phyloP scores from a whole-genome alignment of 1,140 invertebrate genomes.

The Brachionus paranguensis region DNA sequence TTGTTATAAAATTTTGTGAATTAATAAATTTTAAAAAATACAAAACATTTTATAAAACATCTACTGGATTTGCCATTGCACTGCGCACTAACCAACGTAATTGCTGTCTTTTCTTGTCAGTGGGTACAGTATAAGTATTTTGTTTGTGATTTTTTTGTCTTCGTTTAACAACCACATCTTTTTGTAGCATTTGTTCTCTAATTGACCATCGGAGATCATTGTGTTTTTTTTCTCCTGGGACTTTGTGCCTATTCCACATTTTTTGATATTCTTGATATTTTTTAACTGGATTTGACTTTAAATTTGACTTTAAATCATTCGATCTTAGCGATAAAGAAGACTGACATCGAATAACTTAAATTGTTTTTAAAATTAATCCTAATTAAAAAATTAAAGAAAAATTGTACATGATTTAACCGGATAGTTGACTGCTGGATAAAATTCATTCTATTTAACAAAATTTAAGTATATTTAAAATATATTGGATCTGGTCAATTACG shows the following conservation, averaged over 20 bases:
- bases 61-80: slow-evolving; percentile 30
- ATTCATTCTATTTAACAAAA: neutral
- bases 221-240: slow-evolving; percentile 51
- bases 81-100: slow-evolving; percentile 50
- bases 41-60: slow-evolving; percentile 17
- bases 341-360: slow-evolving; percentile 1
- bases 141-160: slow-evolving; percentile 47
- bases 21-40: neutral
- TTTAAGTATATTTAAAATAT: too few relatives aligned
- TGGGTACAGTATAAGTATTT: slow-evolving; percentile 50
- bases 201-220: slow-evolving; percentile 51
- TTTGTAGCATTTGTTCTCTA: slow-evolving; percentile 52
- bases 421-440: neutral
- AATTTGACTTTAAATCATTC: neutral
- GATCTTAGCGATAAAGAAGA: neutral
- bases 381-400: neutral
- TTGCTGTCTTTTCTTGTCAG: slow-evolving; percentile 49
- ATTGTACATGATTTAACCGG: slow-evolving; percentile 11
- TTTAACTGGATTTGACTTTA: slow-evolving; percentile 48
- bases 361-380: too few relatives aligned
- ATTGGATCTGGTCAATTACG: too few relatives aligned
- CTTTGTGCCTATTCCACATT: slow-evolving; percentile 45
- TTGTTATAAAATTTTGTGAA: slow-evolving; percentile 2
- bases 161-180: slow-evolving; percentile 48
- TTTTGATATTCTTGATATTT: slow-evolving; percentile 48